These are phyloP conservation scores for Delphinus delphis DNA, from an alignment of 2,113 vertebrate species.

Conservation along the genomic window DNA sequence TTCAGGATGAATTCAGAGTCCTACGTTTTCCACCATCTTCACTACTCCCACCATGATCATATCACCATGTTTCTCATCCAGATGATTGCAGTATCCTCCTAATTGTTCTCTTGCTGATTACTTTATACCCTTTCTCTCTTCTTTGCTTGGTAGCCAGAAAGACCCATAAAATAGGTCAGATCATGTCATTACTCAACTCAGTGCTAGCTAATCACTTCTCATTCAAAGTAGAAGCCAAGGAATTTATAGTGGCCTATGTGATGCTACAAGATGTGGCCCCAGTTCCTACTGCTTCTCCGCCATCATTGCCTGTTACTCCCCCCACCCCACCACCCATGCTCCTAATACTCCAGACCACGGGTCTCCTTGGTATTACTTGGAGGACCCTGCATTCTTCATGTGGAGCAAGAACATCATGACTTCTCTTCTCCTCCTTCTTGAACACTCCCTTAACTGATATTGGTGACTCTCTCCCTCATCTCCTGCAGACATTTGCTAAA, in stretches of 20 bases:
- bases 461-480: neutral
- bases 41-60: neutral
- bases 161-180: neutral
- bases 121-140: neutral
- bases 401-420: neutral
- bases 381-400: fast-evolving
- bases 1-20: neutral
- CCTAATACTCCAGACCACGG: neutral
- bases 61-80: neutral
- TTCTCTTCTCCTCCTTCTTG: neutral
- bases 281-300: fast-evolving
- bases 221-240: neutral
- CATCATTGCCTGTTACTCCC: fast-evolving
- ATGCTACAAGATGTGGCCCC: no score
- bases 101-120: neutral
- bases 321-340: fast-evolving
- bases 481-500: neutral
- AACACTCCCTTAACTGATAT: neutral
- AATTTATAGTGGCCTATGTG: fast-evolving
- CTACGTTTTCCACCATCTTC: neutral
- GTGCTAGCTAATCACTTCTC: neutral
- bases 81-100: neutral
- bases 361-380: neutral
- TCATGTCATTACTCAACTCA: neutral
- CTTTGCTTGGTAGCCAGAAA: neutral